These are phyloP conservation scores for Acestrorhynchus altus DNA, from an alignment of 2,797 vertebrate species.

Conservation along the genomic window DNA sequence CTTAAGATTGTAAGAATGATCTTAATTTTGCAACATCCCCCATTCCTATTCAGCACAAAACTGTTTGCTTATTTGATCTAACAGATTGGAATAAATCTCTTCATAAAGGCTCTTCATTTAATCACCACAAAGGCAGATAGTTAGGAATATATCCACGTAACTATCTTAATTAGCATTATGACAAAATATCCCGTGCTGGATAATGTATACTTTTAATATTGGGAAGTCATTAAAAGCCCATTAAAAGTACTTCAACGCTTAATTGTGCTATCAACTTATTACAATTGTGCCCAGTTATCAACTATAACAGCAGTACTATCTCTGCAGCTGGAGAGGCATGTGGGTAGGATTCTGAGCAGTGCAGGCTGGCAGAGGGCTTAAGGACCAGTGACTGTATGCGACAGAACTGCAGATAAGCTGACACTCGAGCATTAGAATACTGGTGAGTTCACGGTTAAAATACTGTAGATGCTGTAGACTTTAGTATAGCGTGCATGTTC, in stretches of 20 bases:
- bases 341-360: not conserved
- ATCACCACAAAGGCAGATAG: not conserved
- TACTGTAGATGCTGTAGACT: not conserved
- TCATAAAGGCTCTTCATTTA: not conserved
- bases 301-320: not conserved
- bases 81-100: too few relatives aligned
- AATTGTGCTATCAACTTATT: not conserved
- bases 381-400: not conserved
- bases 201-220: constrained; percentile 9
- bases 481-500: not conserved
- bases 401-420: not conserved
- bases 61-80: too few relatives aligned
- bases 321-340: constrained; percentile 5
- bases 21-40: too few relatives aligned
- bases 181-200: not conserved
- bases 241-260: constrained; percentile 5
- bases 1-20: too few relatives aligned
- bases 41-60: too few relatives aligned
- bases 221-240: constrained; percentile 1
- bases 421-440: not conserved
- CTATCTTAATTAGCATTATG: too few relatives aligned
- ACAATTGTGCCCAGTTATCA: not conserved
- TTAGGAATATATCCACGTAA: not conserved
- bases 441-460: not conserved
- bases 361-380: not conserved